phyloP scores from a whole-genome alignment of 2,113 vertebrate genomes.

The Mandrillus leucophaeus region DNA sequence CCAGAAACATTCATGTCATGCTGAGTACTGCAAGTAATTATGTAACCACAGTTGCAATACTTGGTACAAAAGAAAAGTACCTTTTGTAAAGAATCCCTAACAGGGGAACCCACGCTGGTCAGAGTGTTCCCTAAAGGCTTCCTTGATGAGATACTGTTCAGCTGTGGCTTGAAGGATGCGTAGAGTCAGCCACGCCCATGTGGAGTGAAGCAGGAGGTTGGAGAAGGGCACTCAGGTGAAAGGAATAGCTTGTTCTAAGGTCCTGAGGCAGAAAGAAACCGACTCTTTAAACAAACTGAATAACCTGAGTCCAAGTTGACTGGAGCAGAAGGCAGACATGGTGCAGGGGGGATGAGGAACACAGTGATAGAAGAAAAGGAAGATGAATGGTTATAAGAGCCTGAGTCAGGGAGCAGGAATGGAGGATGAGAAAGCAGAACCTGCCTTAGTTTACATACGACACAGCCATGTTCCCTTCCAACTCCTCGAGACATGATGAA shows the following conservation, averaged over 20 bases:
- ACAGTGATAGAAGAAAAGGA: background rate
- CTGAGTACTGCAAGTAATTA: background rate
- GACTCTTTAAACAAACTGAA: background rate
- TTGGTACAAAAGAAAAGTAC: background rate
- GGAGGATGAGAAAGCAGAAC: background rate
- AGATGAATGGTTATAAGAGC: background rate
- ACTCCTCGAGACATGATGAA: background rate
- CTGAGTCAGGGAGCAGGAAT: fast-evolving
- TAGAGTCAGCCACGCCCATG: background rate
- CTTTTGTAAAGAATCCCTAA: background rate
- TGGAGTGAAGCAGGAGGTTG: background rate
- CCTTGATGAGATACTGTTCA: background rate
- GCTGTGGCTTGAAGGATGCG: background rate
- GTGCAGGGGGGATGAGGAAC: background rate
- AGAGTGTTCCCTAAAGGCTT: background rate
- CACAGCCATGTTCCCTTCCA: background rate
- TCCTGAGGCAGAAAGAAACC: background rate
- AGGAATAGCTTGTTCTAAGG: background rate
- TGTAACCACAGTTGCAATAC: background rate
- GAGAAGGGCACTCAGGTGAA: background rate
- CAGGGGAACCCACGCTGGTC: fast-evolving
- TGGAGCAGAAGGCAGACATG: background rate
- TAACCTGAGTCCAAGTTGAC: background rate
- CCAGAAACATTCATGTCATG: background rate
- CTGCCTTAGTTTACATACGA: no score